Evolutionary conservation across 2,113 vertebrate species (phyloP).

Genomic region (Rissa tridactyla): DNA sequence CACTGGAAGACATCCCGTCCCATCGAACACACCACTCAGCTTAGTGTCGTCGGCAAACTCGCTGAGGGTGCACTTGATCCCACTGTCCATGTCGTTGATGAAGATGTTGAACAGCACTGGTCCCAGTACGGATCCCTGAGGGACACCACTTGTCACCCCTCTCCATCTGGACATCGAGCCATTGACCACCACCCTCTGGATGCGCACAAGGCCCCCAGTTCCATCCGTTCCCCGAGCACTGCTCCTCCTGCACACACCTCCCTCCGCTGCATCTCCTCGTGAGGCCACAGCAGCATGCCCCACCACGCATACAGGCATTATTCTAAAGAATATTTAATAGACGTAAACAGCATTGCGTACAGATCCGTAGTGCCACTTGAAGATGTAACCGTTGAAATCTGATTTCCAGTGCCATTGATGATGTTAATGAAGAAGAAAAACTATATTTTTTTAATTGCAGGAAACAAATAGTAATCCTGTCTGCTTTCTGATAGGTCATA

Average conservation of each 20-base stretch:
- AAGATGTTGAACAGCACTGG: too few relatives aligned
- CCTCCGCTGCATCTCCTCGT: not conserved
- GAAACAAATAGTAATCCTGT: not conserved
- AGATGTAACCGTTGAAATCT: not conserved
- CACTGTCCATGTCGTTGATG: too few relatives aligned
- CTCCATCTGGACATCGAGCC: too few relatives aligned
- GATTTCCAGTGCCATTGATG: not conserved
- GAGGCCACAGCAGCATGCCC: not conserved
- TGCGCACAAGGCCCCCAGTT: not conserved
- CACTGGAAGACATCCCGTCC: too few relatives aligned
- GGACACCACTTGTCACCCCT: too few relatives aligned
- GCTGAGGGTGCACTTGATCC: too few relatives aligned
- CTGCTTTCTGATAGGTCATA: not conserved
- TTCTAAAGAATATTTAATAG: not conserved
- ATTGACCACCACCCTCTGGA: too few relatives aligned
- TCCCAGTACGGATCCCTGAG: too few relatives aligned
- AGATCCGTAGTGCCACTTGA: not conserved
- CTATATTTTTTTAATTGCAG: not conserved
- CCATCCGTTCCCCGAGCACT: not conserved
- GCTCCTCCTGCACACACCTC: not conserved
- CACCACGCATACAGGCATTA: not conserved
- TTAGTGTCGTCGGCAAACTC: too few relatives aligned
- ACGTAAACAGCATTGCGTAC: not conserved
- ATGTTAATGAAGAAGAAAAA: not conserved
- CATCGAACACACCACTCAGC: too few relatives aligned